Percentiles rank a stretch among this genome's conserved stretches.
Conservation (phyloP, 1,140 invertebrate genomes). For the Hylyphantes graminicola region DNA sequence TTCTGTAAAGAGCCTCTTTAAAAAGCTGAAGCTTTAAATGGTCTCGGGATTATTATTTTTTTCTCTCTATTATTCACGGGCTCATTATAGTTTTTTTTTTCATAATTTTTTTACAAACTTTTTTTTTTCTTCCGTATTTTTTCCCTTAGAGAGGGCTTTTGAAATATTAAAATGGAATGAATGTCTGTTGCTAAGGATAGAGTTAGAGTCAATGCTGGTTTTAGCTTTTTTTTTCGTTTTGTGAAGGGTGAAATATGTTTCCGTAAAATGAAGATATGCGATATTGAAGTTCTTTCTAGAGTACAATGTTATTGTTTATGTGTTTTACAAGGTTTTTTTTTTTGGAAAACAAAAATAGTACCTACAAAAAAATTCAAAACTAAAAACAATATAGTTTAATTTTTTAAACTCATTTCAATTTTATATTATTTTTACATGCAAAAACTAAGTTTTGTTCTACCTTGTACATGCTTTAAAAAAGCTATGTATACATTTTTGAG, state of each 20-base stretch:
- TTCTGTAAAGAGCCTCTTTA: constrained; percentile 51
- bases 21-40: constrained; percentile 55
- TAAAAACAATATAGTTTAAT: no score
- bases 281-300: background rate
- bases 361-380: no score
- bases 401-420: no score
- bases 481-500: no score
- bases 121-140: constrained; percentile 5
- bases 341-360: no score
- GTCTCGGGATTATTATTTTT: constrained; percentile 44
- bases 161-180: constrained; percentile 54
- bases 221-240: constrained; percentile 22
- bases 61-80: background rate
- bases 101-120: constrained; percentile 22
- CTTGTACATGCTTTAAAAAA: no score
- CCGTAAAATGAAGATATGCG: constrained; percentile 4
- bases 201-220: constrained; percentile 9
- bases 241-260: constrained; percentile 27
- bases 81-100: constrained; percentile 20
- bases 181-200: constrained; percentile 13
- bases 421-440: no score
- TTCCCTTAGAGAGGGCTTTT: constrained; percentile 12
- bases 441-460: no score
- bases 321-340: background rate
- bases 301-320: background rate